phyloP scores from a whole-genome alignment of 2,888 invertebrate genomes.

The Leptopilina drosophilae region DNA sequence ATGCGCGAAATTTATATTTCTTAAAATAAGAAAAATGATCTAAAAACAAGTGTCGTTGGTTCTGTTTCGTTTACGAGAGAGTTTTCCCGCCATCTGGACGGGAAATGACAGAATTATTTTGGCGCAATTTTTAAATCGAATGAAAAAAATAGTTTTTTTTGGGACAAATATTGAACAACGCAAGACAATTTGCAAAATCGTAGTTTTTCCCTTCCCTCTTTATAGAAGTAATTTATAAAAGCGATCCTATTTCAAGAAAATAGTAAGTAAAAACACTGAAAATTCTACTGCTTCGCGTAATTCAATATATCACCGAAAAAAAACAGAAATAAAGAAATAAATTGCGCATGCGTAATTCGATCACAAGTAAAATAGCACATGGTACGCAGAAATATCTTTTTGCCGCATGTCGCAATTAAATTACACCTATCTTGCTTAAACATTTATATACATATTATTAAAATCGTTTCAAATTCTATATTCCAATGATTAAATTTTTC shows the following conservation, averaged over 20 bases:
- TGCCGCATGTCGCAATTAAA: conserved; percentile 6
- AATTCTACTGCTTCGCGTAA: neutral
- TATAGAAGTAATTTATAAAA: neutral
- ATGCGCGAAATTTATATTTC: no score
- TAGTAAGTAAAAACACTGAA: neutral
- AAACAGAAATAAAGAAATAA: conserved; percentile 28
- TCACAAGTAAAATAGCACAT: conserved; percentile 27
- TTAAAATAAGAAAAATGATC: no score
- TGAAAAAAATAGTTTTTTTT: no score
- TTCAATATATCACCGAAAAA: conserved; percentile 6
- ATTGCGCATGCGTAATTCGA: conserved; percentile 33
- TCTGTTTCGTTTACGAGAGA: no score
- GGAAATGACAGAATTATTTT: no score
- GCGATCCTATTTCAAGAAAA: conserved; percentile 8
- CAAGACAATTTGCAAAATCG: no score
- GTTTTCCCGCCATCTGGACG: no score
- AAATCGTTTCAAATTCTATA: conserved; percentile 1
- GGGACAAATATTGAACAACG: no score
- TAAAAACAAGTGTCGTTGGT: no score
- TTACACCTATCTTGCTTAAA: neutral
- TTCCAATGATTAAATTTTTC: neutral
- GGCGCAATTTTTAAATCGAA: no score
- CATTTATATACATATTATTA: neutral
- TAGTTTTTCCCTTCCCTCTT: no score
- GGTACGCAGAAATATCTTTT: conserved; percentile 10